A percentile compares a stretch with the other conserved stretches of the same genome.
phyloP scores from a whole-genome alignment of 2,888 invertebrate species.

The Coremacera marginata region DNA sequence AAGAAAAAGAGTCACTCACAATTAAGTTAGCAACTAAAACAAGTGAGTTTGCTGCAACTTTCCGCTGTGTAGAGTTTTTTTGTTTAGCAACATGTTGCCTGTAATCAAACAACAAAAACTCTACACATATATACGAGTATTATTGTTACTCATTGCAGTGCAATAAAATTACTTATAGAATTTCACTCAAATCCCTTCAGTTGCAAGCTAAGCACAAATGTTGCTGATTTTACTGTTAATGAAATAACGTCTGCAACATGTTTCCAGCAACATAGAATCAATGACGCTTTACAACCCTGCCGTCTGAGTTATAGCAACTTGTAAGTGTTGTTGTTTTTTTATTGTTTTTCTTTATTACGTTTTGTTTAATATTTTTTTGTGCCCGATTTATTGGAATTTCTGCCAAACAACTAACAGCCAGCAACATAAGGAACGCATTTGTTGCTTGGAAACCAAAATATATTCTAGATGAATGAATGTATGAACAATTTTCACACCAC shows the following conservation, averaged over 20 bases:
- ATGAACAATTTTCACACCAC: neutral
- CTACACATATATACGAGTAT: too few species aligned
- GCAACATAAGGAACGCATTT: neutral
- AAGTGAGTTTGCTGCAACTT: neutral
- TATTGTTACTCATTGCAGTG: too few species aligned
- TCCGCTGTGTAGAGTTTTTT: neutral
- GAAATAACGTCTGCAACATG: neutral
- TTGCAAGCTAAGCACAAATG: too few species aligned
- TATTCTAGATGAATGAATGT: neutral
- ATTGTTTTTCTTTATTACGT: neutral
- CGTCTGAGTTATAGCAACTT: neutral
- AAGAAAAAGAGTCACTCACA: neutral
- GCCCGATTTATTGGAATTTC: constrained; percentile 1
- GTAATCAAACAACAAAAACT: neutral
- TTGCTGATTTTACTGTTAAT: too few species aligned
- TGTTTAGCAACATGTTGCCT: neutral
- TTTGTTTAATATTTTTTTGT: neutral
- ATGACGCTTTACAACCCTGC: neutral
- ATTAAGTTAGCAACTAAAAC: neutral
- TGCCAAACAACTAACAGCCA: neutral
- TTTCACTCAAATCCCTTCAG: too few species aligned
- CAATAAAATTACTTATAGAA: too few species aligned
- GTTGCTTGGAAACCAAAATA: too few species aligned
- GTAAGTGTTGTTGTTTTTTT: neutral
- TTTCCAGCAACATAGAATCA: neutral